These are phyloP conservation scores for Phorcus lineatus DNA, from an alignment of 2,888 invertebrate genomes.

Conservation along the genomic window DNA sequence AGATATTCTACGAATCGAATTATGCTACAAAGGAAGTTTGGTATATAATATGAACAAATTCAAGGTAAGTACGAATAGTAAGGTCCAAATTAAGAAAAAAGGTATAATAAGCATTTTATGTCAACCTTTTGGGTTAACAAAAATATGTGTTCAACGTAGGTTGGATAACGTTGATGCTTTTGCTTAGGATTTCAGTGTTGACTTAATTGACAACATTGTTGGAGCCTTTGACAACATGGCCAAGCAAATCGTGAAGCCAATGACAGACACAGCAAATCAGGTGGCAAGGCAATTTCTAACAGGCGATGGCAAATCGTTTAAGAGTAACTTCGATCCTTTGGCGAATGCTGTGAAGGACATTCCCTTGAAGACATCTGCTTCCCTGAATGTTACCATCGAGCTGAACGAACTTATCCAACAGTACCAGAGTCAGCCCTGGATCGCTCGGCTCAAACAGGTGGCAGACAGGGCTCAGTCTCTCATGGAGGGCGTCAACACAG, in stretches of 20 bases:
- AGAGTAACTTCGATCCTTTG: conserved; percentile 26
- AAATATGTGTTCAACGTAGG: no score
- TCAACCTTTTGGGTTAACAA: no score
- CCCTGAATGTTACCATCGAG: conserved; percentile 16
- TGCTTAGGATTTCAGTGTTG: conserved; percentile 24
- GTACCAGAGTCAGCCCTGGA: conserved; percentile 30
- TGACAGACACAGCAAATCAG: conserved; percentile 27
- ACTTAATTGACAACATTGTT: conserved; percentile 17
- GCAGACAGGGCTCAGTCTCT: conserved; percentile 30
- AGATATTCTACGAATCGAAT: conserved; percentile 45
- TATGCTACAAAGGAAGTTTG: conserved; percentile 53
- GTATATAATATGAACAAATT: conserved; percentile 53
- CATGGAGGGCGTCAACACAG: conserved; percentile 34
- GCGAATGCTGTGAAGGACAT: conserved; percentile 26
- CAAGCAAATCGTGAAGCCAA: conserved; percentile 27
- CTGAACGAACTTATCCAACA: conserved; percentile 15
- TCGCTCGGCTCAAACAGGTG: conserved; percentile 28
- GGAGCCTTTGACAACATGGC: conserved; percentile 32
- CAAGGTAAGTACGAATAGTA: conserved; percentile 40
- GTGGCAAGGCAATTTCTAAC: conserved; percentile 25
- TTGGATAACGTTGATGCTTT: no score
- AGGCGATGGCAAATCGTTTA: neutral
- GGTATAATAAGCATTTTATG: no score
- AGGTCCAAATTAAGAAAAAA: no score
- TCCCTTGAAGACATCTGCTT: conserved; percentile 4